Conservation (phyloP, 2,797 vertebrate species). For the Ciconia nigra region DNA sequence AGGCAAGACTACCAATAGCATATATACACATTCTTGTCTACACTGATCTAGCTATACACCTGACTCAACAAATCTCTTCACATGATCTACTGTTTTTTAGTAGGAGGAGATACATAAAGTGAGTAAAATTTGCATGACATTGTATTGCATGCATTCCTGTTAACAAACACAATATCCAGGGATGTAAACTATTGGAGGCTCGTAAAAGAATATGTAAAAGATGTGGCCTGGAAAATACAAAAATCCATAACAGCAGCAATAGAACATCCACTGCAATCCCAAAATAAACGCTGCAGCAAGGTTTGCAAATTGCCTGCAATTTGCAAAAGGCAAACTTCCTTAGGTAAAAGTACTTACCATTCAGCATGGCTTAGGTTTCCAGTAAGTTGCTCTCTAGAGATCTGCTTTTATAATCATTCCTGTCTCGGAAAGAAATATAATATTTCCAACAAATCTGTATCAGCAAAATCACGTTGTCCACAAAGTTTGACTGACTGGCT, state of each 20-base stretch:
- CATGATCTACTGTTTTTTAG: neutral
- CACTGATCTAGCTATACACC: neutral
- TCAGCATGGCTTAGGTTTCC: neutral
- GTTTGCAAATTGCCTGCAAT: constrained; percentile 3
- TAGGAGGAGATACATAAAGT: neutral
- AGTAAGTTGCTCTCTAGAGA: constrained; percentile 14
- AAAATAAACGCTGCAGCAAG: constrained; percentile 5
- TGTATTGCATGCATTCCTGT: neutral
- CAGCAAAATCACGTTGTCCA: neutral
- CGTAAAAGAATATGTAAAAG: neutral
- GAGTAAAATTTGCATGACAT: neutral
- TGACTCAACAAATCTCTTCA: neutral
- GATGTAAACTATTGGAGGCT: neutral
- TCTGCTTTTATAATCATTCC: constrained; percentile 38
- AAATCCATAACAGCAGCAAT: neutral
- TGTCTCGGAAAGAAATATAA: neutral
- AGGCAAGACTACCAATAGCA: neutral
- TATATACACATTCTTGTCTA: neutral
- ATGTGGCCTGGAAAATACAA: neutral
- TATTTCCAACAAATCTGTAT: constrained; percentile 8
- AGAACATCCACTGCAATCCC: neutral
- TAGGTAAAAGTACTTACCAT: constrained; percentile 21
- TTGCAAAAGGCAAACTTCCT: constrained; percentile 7
- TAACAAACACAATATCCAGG: neutral
- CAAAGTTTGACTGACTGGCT: neutral